Percentiles rank a stretch among this genome's conserved stretches.
Evolutionary conservation across 2,888 invertebrate species (phyloP).

Genomic region (Thysanoteuthis rhombus): DNA sequence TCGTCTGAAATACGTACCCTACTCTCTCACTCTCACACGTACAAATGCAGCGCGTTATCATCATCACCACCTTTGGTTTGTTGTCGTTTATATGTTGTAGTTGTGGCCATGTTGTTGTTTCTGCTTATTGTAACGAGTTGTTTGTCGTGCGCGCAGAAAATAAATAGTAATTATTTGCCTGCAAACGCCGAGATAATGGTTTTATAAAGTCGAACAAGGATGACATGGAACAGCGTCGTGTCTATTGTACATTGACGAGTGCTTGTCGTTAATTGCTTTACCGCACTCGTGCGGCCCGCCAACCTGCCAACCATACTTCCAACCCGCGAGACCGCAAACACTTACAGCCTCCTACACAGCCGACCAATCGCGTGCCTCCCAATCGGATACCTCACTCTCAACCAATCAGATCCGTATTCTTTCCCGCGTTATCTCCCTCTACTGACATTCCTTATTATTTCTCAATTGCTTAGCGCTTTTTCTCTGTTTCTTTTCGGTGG

Average conservation of each 20-base stretch:
- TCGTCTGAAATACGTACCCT: background rate
- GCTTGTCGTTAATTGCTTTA: background rate
- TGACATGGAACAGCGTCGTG: background rate
- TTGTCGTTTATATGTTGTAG: background rate
- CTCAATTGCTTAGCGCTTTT: background rate
- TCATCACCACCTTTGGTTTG: background rate
- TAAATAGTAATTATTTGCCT: background rate
- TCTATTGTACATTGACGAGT: background rate
- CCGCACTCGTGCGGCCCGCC: background rate
- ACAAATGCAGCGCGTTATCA: background rate
- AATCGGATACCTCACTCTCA: background rate
- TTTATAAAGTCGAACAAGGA: slow-evolving; percentile 12
- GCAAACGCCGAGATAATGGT: background rate
- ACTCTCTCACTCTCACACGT: background rate
- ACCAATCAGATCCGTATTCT: background rate
- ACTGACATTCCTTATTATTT: background rate
- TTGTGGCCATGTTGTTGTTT: background rate
- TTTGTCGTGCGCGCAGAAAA: background rate
- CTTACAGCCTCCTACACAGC: background rate
- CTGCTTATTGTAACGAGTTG: background rate
- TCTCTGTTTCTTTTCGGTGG: background rate
- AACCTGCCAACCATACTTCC: background rate
- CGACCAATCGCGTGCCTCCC: background rate
- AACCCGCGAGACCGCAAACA: background rate
- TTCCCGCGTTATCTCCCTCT: background rate